phyloP scores from a whole-genome alignment of 1,140 invertebrate species.

The Diorhabda carinulata region DNA sequence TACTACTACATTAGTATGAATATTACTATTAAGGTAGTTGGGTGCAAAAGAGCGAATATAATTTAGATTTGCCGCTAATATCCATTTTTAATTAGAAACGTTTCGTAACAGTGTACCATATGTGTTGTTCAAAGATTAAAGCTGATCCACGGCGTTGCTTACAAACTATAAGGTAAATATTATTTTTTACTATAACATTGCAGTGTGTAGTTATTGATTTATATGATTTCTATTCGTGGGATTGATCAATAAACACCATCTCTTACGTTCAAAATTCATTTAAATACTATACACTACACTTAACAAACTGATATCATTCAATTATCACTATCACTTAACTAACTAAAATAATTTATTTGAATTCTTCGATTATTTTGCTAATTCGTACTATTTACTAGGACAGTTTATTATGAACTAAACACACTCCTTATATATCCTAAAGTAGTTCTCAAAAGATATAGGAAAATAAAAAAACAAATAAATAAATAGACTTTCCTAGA shows the following conservation, averaged over 20 bases:
- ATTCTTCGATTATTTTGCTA: too few relatives aligned
- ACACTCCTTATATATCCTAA: too few relatives aligned
- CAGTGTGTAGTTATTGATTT: background rate
- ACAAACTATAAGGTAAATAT: constrained; percentile 3
- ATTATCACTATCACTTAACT: too few relatives aligned
- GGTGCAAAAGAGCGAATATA: background rate
- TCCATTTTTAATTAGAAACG: background rate
- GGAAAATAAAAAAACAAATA: too few relatives aligned
- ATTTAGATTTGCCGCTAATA: constrained; percentile 2
- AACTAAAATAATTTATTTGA: too few relatives aligned
- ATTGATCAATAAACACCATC: background rate
- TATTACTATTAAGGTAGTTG: background rate
- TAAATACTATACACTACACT: too few relatives aligned
- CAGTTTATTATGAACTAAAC: too few relatives aligned
- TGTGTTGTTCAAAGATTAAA: background rate
- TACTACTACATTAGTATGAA: too few relatives aligned
- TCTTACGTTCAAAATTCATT: background rate
- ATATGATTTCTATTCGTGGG: background rate
- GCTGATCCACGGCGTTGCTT: background rate
- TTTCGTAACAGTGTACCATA: background rate
- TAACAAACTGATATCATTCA: too few relatives aligned
- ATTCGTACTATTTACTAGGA: too few relatives aligned
- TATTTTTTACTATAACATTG: background rate
- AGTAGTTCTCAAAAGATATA: too few relatives aligned
- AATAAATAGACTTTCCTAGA: too few relatives aligned